Evolutionary conservation across 2,888 invertebrate species (phyloP).

Genomic region (Odontomyia ornata): DNA sequence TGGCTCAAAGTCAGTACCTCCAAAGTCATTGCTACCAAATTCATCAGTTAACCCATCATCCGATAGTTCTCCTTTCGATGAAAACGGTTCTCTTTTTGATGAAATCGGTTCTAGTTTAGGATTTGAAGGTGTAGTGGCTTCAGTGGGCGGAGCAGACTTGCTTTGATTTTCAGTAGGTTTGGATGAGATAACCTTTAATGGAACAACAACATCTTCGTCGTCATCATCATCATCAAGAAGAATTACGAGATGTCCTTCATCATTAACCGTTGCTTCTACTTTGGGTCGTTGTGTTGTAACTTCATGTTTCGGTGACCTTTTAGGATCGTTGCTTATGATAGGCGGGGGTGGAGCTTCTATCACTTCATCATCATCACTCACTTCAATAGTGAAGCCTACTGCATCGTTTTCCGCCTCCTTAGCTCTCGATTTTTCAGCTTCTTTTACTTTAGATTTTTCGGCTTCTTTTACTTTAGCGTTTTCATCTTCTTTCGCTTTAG

Average conservation of each 20-base stretch:
- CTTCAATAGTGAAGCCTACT: conserved; percentile 23
- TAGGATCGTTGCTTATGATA: not conserved
- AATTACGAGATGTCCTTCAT: not conserved
- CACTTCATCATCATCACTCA: conserved; percentile 30
- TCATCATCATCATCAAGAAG: conserved; percentile 4
- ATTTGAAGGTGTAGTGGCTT: not conserved
- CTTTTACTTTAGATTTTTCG: too few relatives aligned
- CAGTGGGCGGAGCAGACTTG: not conserved
- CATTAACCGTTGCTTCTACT: not conserved
- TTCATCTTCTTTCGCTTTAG: not conserved
- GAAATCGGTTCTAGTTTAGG: not conserved
- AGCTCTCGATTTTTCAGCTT: too few relatives aligned
- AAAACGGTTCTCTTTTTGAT: not conserved
- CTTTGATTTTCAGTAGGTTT: not conserved
- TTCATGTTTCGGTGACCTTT: not conserved
- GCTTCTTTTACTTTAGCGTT: not conserved
- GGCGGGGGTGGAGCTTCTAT: conserved; percentile 8
- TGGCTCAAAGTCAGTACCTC: not conserved
- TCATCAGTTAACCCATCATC: not conserved
- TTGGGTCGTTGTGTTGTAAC: not conserved
- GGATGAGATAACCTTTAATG: too few relatives aligned
- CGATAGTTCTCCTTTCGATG: not conserved
- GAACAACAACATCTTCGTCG: not conserved
- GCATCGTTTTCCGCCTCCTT: too few relatives aligned
- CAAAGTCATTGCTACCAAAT: not conserved